phyloP scores from a whole-genome alignment of 2,113 vertebrate genomes.

The Gracilinanus agilis region DNA sequence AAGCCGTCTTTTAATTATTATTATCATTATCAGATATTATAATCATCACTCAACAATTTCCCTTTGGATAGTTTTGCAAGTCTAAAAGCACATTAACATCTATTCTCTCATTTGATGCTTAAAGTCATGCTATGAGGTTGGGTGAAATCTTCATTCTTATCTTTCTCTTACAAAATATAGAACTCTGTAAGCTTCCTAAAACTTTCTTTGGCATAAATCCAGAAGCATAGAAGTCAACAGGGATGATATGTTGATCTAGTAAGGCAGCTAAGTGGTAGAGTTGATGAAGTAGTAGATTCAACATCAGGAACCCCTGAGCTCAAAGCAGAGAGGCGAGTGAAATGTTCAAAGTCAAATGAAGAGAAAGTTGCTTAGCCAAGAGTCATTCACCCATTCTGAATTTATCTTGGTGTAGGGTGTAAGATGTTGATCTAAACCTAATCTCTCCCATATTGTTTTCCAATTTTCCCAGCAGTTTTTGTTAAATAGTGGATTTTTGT shows the following conservation, averaged over 20 bases:
- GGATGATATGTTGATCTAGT: too few relatives aligned
- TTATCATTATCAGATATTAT: neutral
- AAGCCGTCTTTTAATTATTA: neutral
- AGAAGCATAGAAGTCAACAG: too few relatives aligned
- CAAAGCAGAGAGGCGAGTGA: neutral
- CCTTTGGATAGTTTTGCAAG: neutral
- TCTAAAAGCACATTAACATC: neutral
- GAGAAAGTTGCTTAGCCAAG: neutral
- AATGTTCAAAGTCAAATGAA: neutral
- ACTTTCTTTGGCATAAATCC: too few relatives aligned
- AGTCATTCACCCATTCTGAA: too few relatives aligned
- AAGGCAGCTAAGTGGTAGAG: too few relatives aligned
- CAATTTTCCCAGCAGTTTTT: too few relatives aligned
- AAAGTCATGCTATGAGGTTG: neutral
- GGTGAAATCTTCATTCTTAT: neutral
- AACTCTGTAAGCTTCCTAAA: neutral
- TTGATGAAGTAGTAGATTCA: too few relatives aligned
- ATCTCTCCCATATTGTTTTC: too few relatives aligned
- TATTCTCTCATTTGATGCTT: neutral
- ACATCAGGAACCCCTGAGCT: too few relatives aligned
- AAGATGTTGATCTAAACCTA: too few relatives aligned
- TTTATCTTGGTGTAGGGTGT: too few relatives aligned
- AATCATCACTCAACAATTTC: neutral
- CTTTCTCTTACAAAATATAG: neutral
- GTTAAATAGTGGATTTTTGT: too few relatives aligned